A percentile compares a stretch with the other conserved stretches of the same genome.
Conservation (phyloP, 2,797 vertebrate genomes). For the Cynopterus sphinx region DNA sequence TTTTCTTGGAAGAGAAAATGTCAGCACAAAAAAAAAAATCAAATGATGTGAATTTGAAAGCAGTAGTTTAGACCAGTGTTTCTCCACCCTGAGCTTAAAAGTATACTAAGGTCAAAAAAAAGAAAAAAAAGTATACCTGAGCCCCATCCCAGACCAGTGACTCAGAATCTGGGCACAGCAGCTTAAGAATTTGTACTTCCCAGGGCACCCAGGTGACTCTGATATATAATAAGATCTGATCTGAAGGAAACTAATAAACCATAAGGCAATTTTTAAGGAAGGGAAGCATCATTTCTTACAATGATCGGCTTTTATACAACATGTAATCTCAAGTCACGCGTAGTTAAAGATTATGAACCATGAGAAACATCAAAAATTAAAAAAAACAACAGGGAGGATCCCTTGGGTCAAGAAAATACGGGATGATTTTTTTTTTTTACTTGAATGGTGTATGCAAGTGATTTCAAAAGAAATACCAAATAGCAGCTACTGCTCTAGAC, state of each 20-base stretch:
- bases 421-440: neutral
- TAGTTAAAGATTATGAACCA: conserved; percentile 22
- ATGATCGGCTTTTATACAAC: conserved; percentile 8
- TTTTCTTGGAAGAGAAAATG: conserved; percentile 45
- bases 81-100: neutral
- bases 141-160: neutral
- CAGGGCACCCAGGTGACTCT: neutral
- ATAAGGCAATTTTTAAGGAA: neutral
- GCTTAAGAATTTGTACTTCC: neutral
- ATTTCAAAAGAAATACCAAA: neutral
- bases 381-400: neutral
- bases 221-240: neutral
- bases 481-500: neutral
- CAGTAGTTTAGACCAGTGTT: neutral
- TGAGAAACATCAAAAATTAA: neutral
- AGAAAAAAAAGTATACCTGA: neutral
- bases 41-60: neutral
- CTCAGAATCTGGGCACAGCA: neutral
- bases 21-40: neutral
- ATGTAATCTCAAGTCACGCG: neutral
- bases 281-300: neutral
- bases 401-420: neutral
- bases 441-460: neutral
- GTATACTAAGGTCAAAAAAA: neutral
- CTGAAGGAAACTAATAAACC: conserved; percentile 11